Evolutionary conservation across 1,140 invertebrate species (phyloP), one percentile per base, ranked within the genome.

Genomic region (Scaptomyza hsui): DNA sequence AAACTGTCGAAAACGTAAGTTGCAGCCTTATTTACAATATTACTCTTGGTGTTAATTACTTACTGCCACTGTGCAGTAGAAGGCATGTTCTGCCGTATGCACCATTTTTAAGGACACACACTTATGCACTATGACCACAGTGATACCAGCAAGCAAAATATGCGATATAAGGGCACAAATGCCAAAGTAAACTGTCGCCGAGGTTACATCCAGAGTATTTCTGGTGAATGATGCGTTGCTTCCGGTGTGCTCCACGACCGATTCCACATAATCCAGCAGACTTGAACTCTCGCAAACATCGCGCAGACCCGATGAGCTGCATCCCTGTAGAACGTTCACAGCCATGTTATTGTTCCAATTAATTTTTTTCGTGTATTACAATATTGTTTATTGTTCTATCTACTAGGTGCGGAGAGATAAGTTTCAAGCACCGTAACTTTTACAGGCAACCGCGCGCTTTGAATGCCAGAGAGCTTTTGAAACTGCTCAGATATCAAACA

Each of bases 61-160:
- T 56, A 90, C 89, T 3, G 63, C 89, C 9, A 90, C 61, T n/a
- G 89, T 90, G n/a, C 89, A 90, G 19, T 90, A 86, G 48, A 88
- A 89, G 1, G 89, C 89, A 56, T 90, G 89, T 24, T 75, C 71
- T 0, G 89, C 89, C 0, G 89, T 90, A 45, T 90, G 89, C 4
- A 73, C 73, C 72, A 90, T 72, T 16, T 88, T 80, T 6, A 90
- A 48, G n/a, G 82, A 45, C 2, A 86, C 51, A 49, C 89, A 90
- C 55, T 88, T 90, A 16, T 64, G 73, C 5, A 77, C 77, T 7
- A 90, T 57, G 15, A 67, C 72, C 3, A 29, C 26, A 0, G 89
- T 89, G 13, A 90, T 88, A 6, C 82, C 83, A n/a, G 71, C 53
- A 6, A 88, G 45, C 4, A 88, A 48, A 9, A 82, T 9, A 39